Base-by-base conservation (phyloP, 2,797 vertebrate genomes). In the Pangasius macronema region DNA sequence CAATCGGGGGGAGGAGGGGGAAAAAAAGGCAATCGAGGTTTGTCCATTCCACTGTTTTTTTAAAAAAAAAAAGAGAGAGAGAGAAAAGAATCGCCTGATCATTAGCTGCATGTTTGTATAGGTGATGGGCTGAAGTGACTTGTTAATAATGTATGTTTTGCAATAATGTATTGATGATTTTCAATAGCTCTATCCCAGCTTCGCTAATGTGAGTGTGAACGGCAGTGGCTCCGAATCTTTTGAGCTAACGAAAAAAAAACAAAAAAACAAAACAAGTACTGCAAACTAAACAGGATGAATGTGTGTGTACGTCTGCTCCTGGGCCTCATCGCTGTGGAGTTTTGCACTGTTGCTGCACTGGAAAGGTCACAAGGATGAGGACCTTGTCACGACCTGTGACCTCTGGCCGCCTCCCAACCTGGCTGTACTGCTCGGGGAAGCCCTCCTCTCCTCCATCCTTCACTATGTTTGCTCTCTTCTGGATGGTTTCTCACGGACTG, bases 81-180 rank as follows among this genome's bases (percentile, higher is more conserved):
- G 51, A 53, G 93, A 92, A 90, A 55, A 5, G 18, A 49, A 13
- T 67, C 18, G n/a, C 61, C 81, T 67, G 82, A 93, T 95, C 94
- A 93, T 94, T 95, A 79, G 95, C 94, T 96, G 96, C 96, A 96
- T 96, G 96, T 95, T 94, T 94, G 94, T 95, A 92, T 94, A 94
- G 94, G 93, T 94, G 94, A 95, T 93, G 94, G 95, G 94, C 94
- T 94, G 93, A 94, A 93, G 94, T 85, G 94, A 95, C 94, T 95
- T 96, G 95, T 96, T 96, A 95, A 95, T 95, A 95, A 96, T 95
- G 93, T 96, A 95, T 95, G 95, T 96, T 96, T 95, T 95, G 96
- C 96, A 96, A 96, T 96, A 96, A 96, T 94, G 93, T 95, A 95
- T 95, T 89, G 92, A 95, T 95, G 90, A 94, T 95, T 96, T 96